phyloP scores from a whole-genome alignment of 35 echinoderm and acorn worm species.

The Ophioderma brevispina region DNA sequence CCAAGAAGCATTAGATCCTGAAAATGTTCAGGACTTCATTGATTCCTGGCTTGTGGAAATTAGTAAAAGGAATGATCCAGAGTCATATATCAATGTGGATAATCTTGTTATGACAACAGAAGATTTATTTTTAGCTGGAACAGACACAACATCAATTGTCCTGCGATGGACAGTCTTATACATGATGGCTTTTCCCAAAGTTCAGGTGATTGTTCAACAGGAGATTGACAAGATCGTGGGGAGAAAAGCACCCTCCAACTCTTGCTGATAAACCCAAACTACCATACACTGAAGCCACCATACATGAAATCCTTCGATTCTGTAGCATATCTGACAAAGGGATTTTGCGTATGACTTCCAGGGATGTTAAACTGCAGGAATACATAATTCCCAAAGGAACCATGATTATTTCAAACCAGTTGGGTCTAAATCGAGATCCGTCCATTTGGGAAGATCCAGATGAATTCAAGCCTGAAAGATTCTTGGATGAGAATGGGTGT shows the following conservation, averaged over 20 bases:
- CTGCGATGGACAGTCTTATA: conserved; percentile 11
- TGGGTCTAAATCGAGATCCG: background rate
- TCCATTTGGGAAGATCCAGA: conserved; percentile 30
- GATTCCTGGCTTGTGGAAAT: too few species aligned
- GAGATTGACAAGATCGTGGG: conserved; percentile 51
- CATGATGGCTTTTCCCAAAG: background rate
- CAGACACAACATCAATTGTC: conserved; percentile 32
- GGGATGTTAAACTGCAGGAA: background rate
- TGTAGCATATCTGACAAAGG: background rate
- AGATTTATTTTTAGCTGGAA: conserved; percentile 24
- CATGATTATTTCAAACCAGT: conserved; percentile 23
- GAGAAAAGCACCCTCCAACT: background rate
- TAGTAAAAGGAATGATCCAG: too few species aligned
- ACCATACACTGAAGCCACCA: conserved; percentile 39
- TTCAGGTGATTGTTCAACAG: conserved; percentile 35
- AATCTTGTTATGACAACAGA: too few species aligned
- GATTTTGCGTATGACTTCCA: conserved; percentile 12
- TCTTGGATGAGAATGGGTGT: conserved; percentile 41
- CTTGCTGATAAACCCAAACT: conserved; percentile 15
- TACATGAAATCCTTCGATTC: conserved; percentile 30
- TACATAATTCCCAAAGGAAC: conserved; percentile 45
- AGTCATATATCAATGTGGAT: too few species aligned
- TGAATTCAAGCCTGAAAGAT: conserved; percentile 33
- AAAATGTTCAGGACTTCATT: too few species aligned
- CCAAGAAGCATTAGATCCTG: too few species aligned